Conservation (phyloP, 2,888 invertebrate genomes). For the Aethes cnicana region DNA sequence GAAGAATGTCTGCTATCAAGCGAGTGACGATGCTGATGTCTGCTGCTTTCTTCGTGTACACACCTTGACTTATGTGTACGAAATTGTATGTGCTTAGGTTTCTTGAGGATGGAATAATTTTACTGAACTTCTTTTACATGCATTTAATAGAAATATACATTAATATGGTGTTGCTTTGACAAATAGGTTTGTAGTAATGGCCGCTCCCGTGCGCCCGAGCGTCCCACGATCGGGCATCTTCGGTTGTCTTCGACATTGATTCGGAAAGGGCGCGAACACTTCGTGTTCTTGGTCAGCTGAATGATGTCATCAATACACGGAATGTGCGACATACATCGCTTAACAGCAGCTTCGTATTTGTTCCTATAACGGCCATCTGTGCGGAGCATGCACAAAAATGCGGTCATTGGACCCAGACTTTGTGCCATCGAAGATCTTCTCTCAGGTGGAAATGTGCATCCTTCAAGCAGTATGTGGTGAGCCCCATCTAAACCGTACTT, state of each 20-base stretch:
- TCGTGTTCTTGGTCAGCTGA: neutral
- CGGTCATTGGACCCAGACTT: constrained; percentile 35
- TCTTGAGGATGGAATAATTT: too few relatives aligned
- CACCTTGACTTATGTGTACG: too few relatives aligned
- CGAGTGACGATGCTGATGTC: neutral
- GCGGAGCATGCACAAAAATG: neutral
- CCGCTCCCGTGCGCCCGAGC: too few relatives aligned
- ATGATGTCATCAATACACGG: constrained; percentile 14
- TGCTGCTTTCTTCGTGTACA: neutral
- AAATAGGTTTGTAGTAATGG: too few relatives aligned
- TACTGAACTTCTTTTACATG: too few relatives aligned
- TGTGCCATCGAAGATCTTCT: constrained; percentile 28
- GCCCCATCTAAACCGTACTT: constrained; percentile 8
- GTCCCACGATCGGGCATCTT: too few relatives aligned
- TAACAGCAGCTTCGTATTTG: constrained; percentile 5
- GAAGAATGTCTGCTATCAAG: constrained; percentile 6
- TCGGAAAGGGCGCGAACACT: too few relatives aligned
- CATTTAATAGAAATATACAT: too few relatives aligned
- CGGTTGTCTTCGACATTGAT: too few relatives aligned
- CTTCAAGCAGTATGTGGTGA: constrained; percentile 32
- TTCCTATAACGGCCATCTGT: neutral
- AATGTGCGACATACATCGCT: neutral
- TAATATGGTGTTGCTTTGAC: too few relatives aligned
- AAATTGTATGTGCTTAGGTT: too few relatives aligned
- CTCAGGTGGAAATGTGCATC: constrained; percentile 24